Conservation (phyloP, 1,140 invertebrate genomes). For the Periplaneta americana region DNA sequence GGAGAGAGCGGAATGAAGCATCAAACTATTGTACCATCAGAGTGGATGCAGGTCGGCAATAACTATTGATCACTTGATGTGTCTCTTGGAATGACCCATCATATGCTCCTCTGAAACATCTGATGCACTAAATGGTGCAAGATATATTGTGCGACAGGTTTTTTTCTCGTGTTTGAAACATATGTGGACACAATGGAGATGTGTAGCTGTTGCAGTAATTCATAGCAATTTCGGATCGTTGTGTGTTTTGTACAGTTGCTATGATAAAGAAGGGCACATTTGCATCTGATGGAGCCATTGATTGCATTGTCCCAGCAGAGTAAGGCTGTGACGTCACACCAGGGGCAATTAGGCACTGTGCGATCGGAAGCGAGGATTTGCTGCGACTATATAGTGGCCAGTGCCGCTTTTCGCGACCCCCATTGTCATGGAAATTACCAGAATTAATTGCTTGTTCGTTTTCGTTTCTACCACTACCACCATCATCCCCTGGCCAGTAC, state of each 20-base stretch:
- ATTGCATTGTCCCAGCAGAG: neutral
- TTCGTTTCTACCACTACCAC: neutral
- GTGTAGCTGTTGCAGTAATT: neutral
- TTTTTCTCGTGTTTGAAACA: neutral
- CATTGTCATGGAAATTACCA: slow-evolving; percentile 7
- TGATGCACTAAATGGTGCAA: neutral
- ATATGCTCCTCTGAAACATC: neutral
- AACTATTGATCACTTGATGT: neutral
- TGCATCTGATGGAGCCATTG: neutral
- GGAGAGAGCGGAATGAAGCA: too few species aligned
- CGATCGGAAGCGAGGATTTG: slow-evolving; percentile 4
- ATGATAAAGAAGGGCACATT: neutral
- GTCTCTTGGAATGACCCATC: too few species aligned
- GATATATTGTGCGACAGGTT: too few species aligned
- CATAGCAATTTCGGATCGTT: neutral
- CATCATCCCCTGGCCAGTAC: too few species aligned
- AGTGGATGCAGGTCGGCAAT: too few species aligned
- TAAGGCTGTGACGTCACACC: neutral
- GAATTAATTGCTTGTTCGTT: slow-evolving; percentile 8
- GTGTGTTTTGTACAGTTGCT: neutral
- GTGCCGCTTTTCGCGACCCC: neutral
- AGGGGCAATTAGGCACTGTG: slow-evolving; percentile 3
- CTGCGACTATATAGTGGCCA: neutral
- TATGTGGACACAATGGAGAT: neutral
- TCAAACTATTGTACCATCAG: too few species aligned